These are phyloP conservation scores for Cricetomys ansorgei DNA, from an alignment of 2,113 vertebrate species.

Conservation along the genomic window DNA sequence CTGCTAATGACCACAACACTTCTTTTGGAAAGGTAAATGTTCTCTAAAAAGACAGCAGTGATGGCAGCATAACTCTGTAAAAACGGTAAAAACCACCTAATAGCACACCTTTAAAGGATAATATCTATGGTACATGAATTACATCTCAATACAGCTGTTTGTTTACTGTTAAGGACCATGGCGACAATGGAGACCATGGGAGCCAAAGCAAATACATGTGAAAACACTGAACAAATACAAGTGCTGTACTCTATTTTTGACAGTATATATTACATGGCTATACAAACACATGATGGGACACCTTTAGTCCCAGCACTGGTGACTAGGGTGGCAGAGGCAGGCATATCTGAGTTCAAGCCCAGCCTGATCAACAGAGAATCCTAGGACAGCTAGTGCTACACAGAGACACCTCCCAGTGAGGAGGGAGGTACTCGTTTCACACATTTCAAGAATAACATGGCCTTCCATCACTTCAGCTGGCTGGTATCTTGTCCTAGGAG, in stretches of 20 bases:
- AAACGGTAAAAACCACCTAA: background rate
- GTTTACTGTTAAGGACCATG: background rate
- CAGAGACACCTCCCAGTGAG: background rate
- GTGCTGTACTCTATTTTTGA: background rate
- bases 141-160: background rate
- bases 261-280: slow-evolving; percentile 7
- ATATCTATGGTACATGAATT: slow-evolving; percentile 11
- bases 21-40: slow-evolving; percentile 3
- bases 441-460: background rate
- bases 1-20: background rate
- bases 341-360: background rate
- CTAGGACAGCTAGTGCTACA: background rate
- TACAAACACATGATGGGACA: background rate
- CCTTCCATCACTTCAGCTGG: background rate
- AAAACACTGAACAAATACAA: slow-evolving; percentile 50
- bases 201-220: slow-evolving; percentile 48
- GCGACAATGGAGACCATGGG: background rate
- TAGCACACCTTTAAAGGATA: background rate
- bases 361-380: background rate
- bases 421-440: background rate
- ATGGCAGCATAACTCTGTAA: background rate
- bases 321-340: background rate
- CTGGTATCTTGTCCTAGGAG: slow-evolving; percentile 51
- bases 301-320: background rate
- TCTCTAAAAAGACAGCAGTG: slow-evolving; percentile 3